phyloP scores from a whole-genome alignment of 2,797 vertebrate species.

The Gallinago nigripennis region DNA sequence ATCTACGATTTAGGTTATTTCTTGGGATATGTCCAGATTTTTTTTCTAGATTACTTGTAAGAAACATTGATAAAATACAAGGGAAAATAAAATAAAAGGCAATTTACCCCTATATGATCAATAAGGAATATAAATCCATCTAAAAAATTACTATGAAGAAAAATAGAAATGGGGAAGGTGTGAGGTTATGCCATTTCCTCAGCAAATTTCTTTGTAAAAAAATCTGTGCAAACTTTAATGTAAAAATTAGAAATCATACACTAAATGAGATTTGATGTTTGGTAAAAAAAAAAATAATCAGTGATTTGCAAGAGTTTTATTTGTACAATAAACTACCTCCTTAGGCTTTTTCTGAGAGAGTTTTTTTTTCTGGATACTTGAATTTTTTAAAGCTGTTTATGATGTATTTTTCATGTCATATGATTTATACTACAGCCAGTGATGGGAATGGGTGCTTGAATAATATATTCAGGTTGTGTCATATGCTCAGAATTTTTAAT shows the following conservation, averaged over 20 bases:
- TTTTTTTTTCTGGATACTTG: not conserved
- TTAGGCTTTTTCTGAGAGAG: not conserved
- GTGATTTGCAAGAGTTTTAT: conserved; percentile 1
- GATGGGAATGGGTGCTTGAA: not conserved
- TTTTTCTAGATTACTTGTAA: not conserved
- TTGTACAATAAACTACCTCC: conserved; percentile 19
- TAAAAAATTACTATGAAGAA: not conserved
- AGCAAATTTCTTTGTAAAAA: not conserved
- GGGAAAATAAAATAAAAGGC: not conserved
- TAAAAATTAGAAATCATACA: not conserved
- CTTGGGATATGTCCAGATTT: not conserved
- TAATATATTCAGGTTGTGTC: conserved; percentile 2
- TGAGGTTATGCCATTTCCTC: not conserved
- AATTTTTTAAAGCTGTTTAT: conserved; percentile 9
- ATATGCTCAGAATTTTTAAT: conserved; percentile 13
- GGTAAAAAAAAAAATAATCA: not conserved
- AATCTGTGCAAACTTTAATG: not conserved
- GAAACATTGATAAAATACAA: not conserved
- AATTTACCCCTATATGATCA: not conserved
- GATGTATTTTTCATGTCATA: conserved; percentile 6
- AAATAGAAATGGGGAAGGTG: not conserved
- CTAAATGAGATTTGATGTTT: not conserved
- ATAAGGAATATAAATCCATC: not conserved
- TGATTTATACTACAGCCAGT: not conserved
- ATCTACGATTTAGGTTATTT: conserved; percentile 34